Conservation (phyloP, 1,140 invertebrate genomes). For the Drosophila cardini region DNA sequence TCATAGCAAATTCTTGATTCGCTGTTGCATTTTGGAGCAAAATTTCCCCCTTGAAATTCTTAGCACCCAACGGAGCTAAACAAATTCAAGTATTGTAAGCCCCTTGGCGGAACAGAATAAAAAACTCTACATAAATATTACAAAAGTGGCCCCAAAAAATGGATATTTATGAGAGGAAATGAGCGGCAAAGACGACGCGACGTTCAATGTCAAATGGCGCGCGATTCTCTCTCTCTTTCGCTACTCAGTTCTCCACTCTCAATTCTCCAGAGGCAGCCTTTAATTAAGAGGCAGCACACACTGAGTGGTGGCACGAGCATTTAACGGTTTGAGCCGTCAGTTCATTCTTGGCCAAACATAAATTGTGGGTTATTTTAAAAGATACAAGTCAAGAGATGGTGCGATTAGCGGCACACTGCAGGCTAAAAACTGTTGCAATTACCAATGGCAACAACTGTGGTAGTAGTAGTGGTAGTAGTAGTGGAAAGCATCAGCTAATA, state of each 20-base stretch:
- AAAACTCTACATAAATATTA: conserved; percentile 56
- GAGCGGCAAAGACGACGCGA: conserved; percentile 24
- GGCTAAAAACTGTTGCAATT: conserved; percentile 36
- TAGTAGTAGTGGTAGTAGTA: conserved; percentile 8
- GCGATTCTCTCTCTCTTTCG: conserved; percentile 40
- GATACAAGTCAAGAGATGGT: conserved; percentile 70
- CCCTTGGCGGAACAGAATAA: conserved; percentile 33
- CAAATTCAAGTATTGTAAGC: conserved; percentile 32
- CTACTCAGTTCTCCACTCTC: background rate
- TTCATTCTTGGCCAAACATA: conserved; percentile 73
- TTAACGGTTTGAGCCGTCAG: conserved; percentile 58
- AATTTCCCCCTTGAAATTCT: conserved; percentile 43
- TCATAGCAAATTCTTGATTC: conserved; percentile 59
- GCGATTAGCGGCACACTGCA: conserved; percentile 56
- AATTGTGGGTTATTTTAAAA: conserved; percentile 76
- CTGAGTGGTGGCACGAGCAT: conserved; percentile 42
- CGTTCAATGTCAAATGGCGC: conserved; percentile 71
- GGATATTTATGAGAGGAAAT: conserved; percentile 76
- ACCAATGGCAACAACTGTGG: conserved; percentile 12
- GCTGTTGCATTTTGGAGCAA: conserved; percentile 21
- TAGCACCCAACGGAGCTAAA: conserved; percentile 40
- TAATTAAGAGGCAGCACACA: conserved; percentile 49
- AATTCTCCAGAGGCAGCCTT: background rate
- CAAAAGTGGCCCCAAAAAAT: conserved; percentile 58
- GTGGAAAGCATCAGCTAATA: conserved; percentile 19